Conservation (phyloP, 2,888 invertebrate species). For the Heteropelma amictum region DNA sequence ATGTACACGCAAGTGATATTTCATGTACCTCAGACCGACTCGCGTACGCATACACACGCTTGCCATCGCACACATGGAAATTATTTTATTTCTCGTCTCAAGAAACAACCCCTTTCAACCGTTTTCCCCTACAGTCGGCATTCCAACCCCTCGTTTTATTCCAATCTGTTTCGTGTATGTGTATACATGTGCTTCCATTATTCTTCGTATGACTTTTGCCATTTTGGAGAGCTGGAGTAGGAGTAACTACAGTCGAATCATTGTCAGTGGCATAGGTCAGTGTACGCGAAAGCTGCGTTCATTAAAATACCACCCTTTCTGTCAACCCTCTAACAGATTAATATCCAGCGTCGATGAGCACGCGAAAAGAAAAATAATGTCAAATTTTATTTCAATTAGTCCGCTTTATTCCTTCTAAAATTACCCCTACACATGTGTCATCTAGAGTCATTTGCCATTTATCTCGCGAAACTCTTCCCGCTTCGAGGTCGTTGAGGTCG, state of each 20-base stretch:
- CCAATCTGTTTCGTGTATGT: background rate
- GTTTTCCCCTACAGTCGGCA: constrained; percentile 3
- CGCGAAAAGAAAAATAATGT: background rate
- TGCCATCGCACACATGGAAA: too few relatives aligned
- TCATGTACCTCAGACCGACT: background rate
- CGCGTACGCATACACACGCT: background rate
- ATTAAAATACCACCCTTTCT: background rate
- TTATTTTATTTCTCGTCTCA: background rate
- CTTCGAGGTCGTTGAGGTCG: background rate
- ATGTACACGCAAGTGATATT: background rate
- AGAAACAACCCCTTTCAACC: constrained; percentile 20
- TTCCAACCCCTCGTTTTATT: constrained; percentile 15
- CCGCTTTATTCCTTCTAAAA: too few relatives aligned
- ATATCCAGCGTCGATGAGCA: too few relatives aligned
- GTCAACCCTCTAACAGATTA: constrained; percentile 3
- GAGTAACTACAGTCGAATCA: background rate
- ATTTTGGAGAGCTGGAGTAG: constrained; percentile 1
- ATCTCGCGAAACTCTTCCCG: background rate
- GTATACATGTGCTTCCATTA: background rate
- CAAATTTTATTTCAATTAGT: too few relatives aligned
- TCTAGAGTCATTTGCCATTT: background rate
- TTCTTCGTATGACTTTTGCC: constrained; percentile 8
- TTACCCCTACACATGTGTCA: background rate
- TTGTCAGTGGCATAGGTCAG: constrained; percentile 68
- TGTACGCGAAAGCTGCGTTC: constrained; percentile 51